These are phyloP conservation scores for Kuschelorhynchus macadamiae DNA, from an alignment of 2,888 invertebrate species.

Conservation along the genomic window DNA sequence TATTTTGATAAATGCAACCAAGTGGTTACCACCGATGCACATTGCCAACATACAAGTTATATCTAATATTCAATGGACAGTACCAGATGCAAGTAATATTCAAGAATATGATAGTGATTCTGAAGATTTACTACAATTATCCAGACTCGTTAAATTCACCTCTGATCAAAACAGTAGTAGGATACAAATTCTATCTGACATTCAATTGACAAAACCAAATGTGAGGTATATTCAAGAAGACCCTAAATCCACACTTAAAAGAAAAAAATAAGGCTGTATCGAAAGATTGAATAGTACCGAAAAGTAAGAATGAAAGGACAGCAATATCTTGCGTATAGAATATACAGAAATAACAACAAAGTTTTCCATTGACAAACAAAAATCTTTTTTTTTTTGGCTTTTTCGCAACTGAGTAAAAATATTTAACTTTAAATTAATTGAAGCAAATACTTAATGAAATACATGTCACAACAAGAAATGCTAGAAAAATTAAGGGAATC, in stretches of 20 bases:
- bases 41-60: conserved; percentile 25
- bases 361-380: no score
- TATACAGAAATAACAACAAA: conserved; percentile 16
- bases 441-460: no score
- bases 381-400: no score
- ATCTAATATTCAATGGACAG: conserved; percentile 22
- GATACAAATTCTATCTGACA: conserved; percentile 7
- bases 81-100: conserved; percentile 21
- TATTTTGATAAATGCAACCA: conserved; percentile 21
- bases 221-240: conserved; percentile 8
- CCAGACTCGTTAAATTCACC: conserved; percentile 10
- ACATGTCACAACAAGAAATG: conserved; percentile 28
- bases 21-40: conserved; percentile 16
- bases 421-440: no score
- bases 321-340: conserved; percentile 29
- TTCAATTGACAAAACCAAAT: conserved; percentile 12
- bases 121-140: conserved; percentile 16
- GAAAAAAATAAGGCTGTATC: conserved; percentile 26
- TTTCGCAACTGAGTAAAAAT: no score
- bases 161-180: conserved; percentile 10
- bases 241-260: conserved; percentile 21
- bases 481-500: conserved; percentile 33
- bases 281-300: conserved; percentile 32
- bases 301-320: conserved; percentile 33
- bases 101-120: conserved; percentile 21